phyloP scores from a whole-genome alignment of 2,797 vertebrate genomes.

The Pelobates cultripes region DNA sequence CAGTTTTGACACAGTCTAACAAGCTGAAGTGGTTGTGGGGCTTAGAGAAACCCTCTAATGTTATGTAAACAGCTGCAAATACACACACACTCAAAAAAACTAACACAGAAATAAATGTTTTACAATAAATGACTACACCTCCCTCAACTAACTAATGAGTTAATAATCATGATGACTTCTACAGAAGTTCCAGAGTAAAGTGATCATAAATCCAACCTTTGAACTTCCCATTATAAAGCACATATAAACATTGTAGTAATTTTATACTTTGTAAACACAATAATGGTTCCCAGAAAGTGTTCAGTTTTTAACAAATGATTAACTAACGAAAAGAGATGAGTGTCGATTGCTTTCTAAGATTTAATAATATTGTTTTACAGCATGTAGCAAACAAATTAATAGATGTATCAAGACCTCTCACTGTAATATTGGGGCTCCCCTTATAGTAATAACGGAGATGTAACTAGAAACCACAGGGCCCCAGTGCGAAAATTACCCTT shows the following conservation, averaged over 20 bases:
- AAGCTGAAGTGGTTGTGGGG: too few species aligned
- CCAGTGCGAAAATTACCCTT: too few species aligned
- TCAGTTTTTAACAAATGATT: slow-evolving; percentile 21
- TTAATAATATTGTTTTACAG: neutral
- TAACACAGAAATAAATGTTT: neutral
- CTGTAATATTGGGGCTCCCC: too few species aligned
- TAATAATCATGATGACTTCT: neutral
- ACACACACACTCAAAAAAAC: neutral
- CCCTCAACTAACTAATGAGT: neutral
- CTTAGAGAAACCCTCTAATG: neutral
- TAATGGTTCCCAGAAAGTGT: neutral
- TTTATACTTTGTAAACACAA: neutral
- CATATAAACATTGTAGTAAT: neutral
- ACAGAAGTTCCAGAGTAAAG: neutral
- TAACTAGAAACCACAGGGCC: too few species aligned
- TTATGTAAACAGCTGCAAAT: neutral
- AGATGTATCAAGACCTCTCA: too few species aligned
- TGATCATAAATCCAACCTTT: slow-evolving; percentile 18
- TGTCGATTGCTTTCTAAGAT: neutral
- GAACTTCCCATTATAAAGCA: slow-evolving; percentile 14
- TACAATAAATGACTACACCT: neutral
- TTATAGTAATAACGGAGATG: too few species aligned
- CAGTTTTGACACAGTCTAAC: too few species aligned
- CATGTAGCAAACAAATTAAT: neutral
- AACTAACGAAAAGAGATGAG: neutral